These are phyloP conservation scores for Psilopogon haemacephalus DNA, from an alignment of 2,113 vertebrate genomes.

Conservation along the genomic window DNA sequence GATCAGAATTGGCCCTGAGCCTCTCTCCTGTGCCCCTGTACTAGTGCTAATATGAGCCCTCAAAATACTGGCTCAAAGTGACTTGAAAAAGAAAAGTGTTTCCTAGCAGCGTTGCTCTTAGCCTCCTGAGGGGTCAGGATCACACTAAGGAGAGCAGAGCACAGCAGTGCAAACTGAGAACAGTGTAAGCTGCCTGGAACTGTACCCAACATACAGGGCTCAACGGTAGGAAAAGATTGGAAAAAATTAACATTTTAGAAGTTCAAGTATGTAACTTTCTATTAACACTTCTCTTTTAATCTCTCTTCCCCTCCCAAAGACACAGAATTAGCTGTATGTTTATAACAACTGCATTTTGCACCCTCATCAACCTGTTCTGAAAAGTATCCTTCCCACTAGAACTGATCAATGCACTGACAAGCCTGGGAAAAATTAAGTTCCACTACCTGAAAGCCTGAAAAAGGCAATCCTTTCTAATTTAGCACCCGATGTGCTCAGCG, in stretches of 20 bases:
- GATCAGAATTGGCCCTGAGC: background rate
- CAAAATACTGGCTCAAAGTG: background rate
- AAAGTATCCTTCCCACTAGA: background rate
- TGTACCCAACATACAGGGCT: background rate
- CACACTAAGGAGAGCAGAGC: background rate
- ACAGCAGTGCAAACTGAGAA: background rate
- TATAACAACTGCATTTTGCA: background rate
- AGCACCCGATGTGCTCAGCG: background rate
- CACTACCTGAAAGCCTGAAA: background rate
- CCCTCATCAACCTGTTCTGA: background rate
- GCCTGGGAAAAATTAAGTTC: background rate
- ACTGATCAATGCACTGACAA: background rate
- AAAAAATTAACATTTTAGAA: background rate
- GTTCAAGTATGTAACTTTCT: background rate
- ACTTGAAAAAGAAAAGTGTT: background rate
- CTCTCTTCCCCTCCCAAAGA: background rate
- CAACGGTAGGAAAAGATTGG: background rate
- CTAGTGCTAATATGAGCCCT: background rate
- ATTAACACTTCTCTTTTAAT: background rate
- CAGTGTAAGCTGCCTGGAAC: background rate
- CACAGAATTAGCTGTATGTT: background rate
- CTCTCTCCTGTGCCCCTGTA: background rate
- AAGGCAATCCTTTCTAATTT: background rate
- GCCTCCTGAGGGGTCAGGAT: background rate
- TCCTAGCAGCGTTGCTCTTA: background rate